phyloP scores from a whole-genome alignment of 2,797 vertebrate species.

The Remorina albescens region DNA sequence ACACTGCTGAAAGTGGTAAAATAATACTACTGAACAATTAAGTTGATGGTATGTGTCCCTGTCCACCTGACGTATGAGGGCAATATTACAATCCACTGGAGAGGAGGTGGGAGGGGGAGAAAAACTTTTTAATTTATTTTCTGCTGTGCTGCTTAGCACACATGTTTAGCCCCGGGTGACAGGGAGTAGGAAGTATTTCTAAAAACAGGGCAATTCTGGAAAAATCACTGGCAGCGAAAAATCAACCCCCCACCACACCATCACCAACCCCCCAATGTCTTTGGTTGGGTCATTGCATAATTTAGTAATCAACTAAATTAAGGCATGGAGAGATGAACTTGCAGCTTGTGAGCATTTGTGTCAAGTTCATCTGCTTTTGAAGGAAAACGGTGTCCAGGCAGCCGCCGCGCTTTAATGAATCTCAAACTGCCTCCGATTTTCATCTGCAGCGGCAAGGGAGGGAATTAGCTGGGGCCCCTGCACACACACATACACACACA shows the following conservation, averaged over 20 bases:
- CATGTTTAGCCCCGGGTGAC: slow-evolving; percentile 76
- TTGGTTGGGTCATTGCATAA: slow-evolving; percentile 82
- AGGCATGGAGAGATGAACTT: slow-evolving; percentile 75
- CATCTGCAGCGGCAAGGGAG: slow-evolving; percentile 69
- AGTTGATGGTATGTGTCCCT: slow-evolving; percentile 28
- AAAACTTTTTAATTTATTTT: slow-evolving; percentile 66
- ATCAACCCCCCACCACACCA: neutral
- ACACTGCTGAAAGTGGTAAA: slow-evolving; percentile 14
- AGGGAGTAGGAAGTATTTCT: slow-evolving; percentile 67
- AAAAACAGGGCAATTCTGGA: slow-evolving; percentile 69
- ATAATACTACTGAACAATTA: slow-evolving; percentile 37
- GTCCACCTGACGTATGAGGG: slow-evolving; percentile 64
- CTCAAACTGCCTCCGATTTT: slow-evolving; percentile 71
- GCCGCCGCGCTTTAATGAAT: slow-evolving; percentile 66
- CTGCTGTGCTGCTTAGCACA: slow-evolving; percentile 72
- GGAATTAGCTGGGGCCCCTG: slow-evolving; percentile 68
- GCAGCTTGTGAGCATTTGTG: slow-evolving; percentile 78
- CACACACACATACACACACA: slow-evolving; percentile 39
- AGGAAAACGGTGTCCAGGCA: slow-evolving; percentile 54
- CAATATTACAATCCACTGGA: slow-evolving; percentile 35
- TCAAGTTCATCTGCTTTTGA: slow-evolving; percentile 74
- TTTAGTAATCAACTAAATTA: slow-evolving; percentile 81
- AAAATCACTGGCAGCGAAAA: slow-evolving; percentile 70
- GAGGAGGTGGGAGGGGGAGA: slow-evolving; percentile 11
- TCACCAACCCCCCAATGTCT: slow-evolving; percentile 45